Evolutionary conservation across 2,113 vertebrate genomes (phyloP), one percentile per base, ranked within the genome.

Genomic region (Prolemur simus): DNA sequence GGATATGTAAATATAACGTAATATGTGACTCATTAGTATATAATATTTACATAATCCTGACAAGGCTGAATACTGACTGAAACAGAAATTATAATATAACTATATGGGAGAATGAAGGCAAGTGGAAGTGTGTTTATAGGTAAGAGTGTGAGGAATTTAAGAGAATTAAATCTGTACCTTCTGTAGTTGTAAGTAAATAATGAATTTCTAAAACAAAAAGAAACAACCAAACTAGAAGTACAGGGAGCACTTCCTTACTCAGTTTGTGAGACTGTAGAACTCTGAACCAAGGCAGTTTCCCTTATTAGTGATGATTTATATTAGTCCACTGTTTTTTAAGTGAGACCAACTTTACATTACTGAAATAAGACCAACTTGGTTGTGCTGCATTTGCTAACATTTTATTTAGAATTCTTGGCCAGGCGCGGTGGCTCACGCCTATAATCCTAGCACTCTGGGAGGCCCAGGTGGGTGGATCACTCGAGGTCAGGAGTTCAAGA

Each of bases 191-290:
- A 85, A 89, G 64, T 39, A 91, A 87, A 91, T 87, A 52, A 21
- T 37, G 60, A n/a, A 45, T 74, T 95, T 93, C 56, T 60, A 82
- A 92, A 91, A 68, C 54, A 14, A 90, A 89, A 93, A 93, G n/a
- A 73, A 93, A 54, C 37, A 54, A 80, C 8, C 56, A 45, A 54
- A 68, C 81, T 1, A 47, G 15, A 32, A 89, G 52, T 39, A 56
- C 10, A 92, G 32, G 74, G 56, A 80, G 68, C 29, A 69, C 45
- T 64, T 32, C 10, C 27, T n/a, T 47, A 64, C 13, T 88, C 45
- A 84, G 2, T 71, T 34, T 94, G 64, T 90, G 20, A 81, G n/a
- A 12, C 66, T 66, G 18, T n/a, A 21, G 8, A 66, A 52, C 21
- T 39, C 54, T 37, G 21, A 74, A 81, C 39, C 42, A 4, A 73